Base-by-base conservation (phyloP, 2,113 vertebrate genomes). In the Oreochromis spilurus region DNA sequence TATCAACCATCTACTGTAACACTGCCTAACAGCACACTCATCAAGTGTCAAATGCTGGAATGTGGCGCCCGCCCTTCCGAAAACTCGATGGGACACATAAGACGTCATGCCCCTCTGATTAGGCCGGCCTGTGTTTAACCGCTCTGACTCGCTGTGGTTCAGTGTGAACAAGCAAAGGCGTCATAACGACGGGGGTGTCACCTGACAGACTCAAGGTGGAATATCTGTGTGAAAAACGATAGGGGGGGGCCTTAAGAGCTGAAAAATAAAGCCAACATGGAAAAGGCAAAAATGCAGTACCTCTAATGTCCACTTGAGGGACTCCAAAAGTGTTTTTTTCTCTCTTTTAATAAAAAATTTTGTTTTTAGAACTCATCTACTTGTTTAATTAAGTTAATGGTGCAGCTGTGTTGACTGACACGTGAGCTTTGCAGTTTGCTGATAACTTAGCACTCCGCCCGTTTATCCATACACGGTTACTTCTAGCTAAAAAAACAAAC, bases 141-240 rank as follows among this genome's bases (percentile, higher is more conserved):
- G 10, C 70, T 31, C 24, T 31, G 43, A 29, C 40, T 19, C 9
- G 24, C 14, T 75, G 70, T 19, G 43, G 70, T 48, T 75, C 43
- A 50, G 24, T 12, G 70, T 12, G 45, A 19, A 77, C 70, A 50
- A 77, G 70, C 43, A 77, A 48, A 77, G 43, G 70, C 43, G 43
- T 48, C 70, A 48, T 26, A 45, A 17, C 14, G 2, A 48, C 9
- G 67, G 24, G 14, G 14, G 67, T 36, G 58, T 75, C 70, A 48
- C 70, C 70, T 29, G 67, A 75, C 24, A 75, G 40, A 24, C 67
- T 75, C 67, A 17, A 72, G 67, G 21, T 48, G 67, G 67, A 72
- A 72, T 11, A 10, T 45, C 38, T 26, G 21, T 45, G 65, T 72
- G 17, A 65, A 36, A 65, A 65, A 38, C 34, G 7, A 38, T 21